Base-by-base conservation (phyloP, 2,113 vertebrate species). In the Chaetodon auriga region DNA sequence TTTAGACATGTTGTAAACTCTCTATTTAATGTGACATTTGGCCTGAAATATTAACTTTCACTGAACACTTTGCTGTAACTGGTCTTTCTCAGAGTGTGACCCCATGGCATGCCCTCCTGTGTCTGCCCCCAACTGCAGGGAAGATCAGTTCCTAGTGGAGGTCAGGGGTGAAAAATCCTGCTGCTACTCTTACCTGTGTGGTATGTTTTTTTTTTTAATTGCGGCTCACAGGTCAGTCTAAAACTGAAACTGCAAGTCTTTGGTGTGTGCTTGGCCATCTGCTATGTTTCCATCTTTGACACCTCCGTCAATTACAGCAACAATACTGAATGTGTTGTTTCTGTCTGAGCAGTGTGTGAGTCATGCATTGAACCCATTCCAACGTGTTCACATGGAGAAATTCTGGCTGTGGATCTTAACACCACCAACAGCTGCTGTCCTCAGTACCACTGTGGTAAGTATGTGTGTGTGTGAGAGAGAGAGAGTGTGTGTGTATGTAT, bases 111-210 rank as follows among this genome's bases (percentile, higher is more conserved):
- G 98, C 68, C 96, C 96, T 43, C 94, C 87, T 81, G 87, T 94
- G 84, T 93, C 95, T 68, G 89, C 87, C 25, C 95, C 96, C 0
- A 92, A 94, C 65, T 99, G 98, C 92, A 96, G 96, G 94, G 97
- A 97, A 87, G 98, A 99, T 85, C 97, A 99, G 84, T 98, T 99
- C 89, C 90, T 97, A 80, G 96, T 99, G 70, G 96, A 98, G 85
- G 96, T 97, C 87, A 96, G 96, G 90, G 95, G 95, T 6, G 96
- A 95, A 18, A 96, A 95, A 54, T 89, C 95, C 53, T 99, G 98
- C 92, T 99, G 98, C 93, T 99, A 97, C 89, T 96, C 96, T 70
- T 97, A 96, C 87, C 88, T 97, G 25, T 99, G 98, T 92, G 96
- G 98, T 99, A 91, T 93, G 96, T 89, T 75, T 53, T 75, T 74